These are phyloP conservation scores for Lipophrys pholis DNA, from an alignment of 2,113 vertebrate genomes.

Conservation along the genomic window DNA sequence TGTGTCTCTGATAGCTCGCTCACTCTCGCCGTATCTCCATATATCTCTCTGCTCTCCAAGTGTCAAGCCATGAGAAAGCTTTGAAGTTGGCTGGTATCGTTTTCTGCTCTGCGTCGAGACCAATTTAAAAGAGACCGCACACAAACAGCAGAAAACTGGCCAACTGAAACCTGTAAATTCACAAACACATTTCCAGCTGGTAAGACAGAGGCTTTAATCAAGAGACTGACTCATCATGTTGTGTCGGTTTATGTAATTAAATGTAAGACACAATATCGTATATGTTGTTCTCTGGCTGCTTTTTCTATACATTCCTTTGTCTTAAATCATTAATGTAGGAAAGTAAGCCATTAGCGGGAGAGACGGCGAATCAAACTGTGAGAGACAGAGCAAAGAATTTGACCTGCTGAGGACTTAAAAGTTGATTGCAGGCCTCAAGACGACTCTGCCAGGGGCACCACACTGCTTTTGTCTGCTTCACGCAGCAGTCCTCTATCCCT, in stretches of 20 bases:
- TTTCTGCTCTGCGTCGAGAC: conserved; percentile 36
- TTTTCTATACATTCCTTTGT: conserved; percentile 33
- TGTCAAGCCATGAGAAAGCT: conserved; percentile 35
- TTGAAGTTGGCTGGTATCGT: conserved; percentile 39
- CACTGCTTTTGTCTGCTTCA: conserved; percentile 61
- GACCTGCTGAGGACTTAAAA: conserved; percentile 50
- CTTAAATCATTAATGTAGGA: conserved; percentile 20
- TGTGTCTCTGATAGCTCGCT: conserved; percentile 50
- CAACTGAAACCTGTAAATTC: conserved; percentile 49
- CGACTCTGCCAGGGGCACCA: conserved; percentile 34
- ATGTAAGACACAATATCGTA: conserved; percentile 24
- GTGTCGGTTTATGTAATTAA: conserved; percentile 22
- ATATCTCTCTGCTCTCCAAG: conserved; percentile 21
- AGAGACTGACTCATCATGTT: conserved; percentile 12
- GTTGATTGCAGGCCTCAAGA: conserved; percentile 60
- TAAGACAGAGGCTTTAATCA: conserved; percentile 49
- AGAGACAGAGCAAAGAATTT: conserved; percentile 39
- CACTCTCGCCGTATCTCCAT: conserved; percentile 20
- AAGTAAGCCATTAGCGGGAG: conserved; percentile 4
- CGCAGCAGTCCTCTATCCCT: conserved; percentile 50
- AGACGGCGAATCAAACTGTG: conserved; percentile 11
- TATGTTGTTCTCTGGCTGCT: conserved; percentile 20
- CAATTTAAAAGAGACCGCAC: conserved; percentile 8
- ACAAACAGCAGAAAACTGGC: not conserved
- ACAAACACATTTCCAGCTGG: conserved; percentile 45